Base-by-base conservation (phyloP, 2,888 invertebrate species). In the Sphaerophoria taeniata region DNA sequence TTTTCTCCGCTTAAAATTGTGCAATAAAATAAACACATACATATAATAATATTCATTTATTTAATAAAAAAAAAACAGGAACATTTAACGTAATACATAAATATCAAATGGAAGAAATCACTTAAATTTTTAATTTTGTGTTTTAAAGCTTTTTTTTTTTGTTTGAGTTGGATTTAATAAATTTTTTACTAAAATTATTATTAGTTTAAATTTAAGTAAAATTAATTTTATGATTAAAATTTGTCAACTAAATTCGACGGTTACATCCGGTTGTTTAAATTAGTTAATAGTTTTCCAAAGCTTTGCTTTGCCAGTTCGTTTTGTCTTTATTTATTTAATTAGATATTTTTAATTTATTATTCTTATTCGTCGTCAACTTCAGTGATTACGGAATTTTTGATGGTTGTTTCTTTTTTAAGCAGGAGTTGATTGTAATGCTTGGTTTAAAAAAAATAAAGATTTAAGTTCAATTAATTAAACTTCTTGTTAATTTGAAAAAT, bases 301-400 rank as follows among this genome's bases (percentile, higher is more conserved):
- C 49, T 56, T 58, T 6, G n/a, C 45, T 58, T 55, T 55, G 43
- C 9, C 16, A 24, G 12, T 16, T 34, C 0, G 12, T 72, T 51
- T 14, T 36, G 87, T 88, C 90, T 7, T 36, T 24, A 24, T 56
- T 12, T 5, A 34, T 6, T 39, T 60, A 43, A 43, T 11, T 24
- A 60, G 24, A 24, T 24, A 24, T 24, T 24, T 24, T 24, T 24
- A 24, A 24, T 24, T 24, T 24, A 24, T 24, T 24, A n/a, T 24
- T 24, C 24, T 24, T 90, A 91, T 89, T 92, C 92, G 87, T 95
- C 95, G 61, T 95, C 95, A 6, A 95, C 95, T 90, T 96, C 96
- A 72, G 94, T 94, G 88, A 96, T 95, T 0, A 95, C 94, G 0
- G 95, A 93, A 90, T 95, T 95, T 33, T 95, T 94, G 88, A 96